Evolutionary conservation across 2,113 vertebrate genomes (phyloP), one percentile per base, ranked within the genome.

Genomic region (Parus major): DNA sequence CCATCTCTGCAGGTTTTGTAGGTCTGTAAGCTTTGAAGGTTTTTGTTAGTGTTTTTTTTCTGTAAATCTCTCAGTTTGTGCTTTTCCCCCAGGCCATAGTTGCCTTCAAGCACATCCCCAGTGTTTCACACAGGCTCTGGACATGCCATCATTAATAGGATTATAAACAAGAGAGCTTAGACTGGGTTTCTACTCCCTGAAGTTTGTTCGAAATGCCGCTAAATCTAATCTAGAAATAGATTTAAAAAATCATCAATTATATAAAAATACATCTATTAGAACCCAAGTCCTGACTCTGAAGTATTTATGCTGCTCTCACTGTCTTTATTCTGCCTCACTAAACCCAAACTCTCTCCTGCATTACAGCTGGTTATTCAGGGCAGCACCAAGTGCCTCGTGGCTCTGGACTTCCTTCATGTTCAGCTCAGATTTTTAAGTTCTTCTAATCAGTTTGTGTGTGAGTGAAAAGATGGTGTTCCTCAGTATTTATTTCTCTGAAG

Each of bases 91-190:
- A 53, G 81, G 60, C 72, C 35, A 20, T 44, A 41, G 49, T 9
- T 89, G 8, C 65, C 69, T 68, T 71, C 18, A 20, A 4, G 52
- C 70, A 49, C 44, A 29, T 17, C n/a, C 64, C 16, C 39, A 50
- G 55, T 47, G 23, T 73, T 86, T 78, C 42, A 27, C 36, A 29
- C 5, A 41, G 42, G 2, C 60, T 35, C 68, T 22, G 19, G 33
- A 41, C 0, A 0, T 39, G 35, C 49, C 24, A 3, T 39, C 53
- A 64, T 5, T 70, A 65, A 3, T 10, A 41, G 55, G 15, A 59
- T 88, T 22, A 5, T n/a, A 19, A 61, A 41, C n/a, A 6, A 4
- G 4, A 82, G 49, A 56, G 11, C 8, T 79, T 49, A 49, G 15
- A 12, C 21, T 10, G 22, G 7, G 9, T 44, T 79, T 79, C 65